These are phyloP conservation scores for Spinus pinus DNA, from an alignment of 2,797 vertebrate species.

Conservation along the genomic window DNA sequence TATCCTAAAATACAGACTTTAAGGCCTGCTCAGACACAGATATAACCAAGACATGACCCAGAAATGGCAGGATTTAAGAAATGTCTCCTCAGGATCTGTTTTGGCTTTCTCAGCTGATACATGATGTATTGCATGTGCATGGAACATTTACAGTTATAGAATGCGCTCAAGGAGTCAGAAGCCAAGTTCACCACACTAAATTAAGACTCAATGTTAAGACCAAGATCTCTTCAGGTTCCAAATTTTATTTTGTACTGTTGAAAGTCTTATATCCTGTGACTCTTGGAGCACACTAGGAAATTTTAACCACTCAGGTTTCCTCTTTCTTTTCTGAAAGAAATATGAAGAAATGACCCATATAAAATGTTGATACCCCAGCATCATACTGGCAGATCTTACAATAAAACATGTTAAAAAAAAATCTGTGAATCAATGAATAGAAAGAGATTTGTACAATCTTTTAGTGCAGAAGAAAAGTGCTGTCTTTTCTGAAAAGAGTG, in stretches of 20 bases:
- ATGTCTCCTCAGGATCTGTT: neutral
- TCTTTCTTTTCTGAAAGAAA: neutral
- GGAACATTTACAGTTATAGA: neutral
- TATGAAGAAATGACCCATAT: neutral
- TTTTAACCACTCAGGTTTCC: neutral
- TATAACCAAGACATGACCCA: neutral
- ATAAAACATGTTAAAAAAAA: neutral
- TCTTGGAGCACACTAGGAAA: neutral
- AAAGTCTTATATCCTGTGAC: neutral
- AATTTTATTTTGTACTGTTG: neutral
- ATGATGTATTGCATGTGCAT: neutral
- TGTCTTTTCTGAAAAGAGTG: neutral
- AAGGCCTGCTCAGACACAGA: neutral
- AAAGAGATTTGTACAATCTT: neutral
- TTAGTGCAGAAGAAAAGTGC: neutral
- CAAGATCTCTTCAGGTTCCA: neutral
- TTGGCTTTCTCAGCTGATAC: neutral
- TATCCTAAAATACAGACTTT: neutral
- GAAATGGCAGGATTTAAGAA: neutral
- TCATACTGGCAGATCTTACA: neutral
- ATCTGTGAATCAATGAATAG: neutral
- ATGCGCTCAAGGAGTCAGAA: neutral
- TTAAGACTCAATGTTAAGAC: neutral
- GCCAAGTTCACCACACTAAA: neutral
- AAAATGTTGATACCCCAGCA: neutral